Percentiles rank a stretch among this genome's conserved stretches.
Conservation (phyloP, 2,888 invertebrate genomes). For the Diachrysia chrysitis region DNA sequence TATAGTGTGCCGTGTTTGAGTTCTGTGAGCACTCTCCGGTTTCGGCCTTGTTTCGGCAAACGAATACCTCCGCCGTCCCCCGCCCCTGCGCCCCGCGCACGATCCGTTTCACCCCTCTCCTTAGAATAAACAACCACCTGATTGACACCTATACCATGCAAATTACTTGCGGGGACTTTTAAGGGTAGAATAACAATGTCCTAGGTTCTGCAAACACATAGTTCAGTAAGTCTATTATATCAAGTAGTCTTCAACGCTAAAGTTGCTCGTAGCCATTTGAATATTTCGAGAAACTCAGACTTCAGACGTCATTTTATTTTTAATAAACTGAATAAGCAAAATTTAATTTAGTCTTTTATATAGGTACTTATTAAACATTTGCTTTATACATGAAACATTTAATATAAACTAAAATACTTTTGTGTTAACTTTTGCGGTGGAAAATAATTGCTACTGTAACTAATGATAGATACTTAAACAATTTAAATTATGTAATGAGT, state of each 20-base stretch:
- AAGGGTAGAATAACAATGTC: constrained; percentile 50
- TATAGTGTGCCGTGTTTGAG: constrained; percentile 85
- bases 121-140: constrained; percentile 76
- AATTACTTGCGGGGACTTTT: constrained; percentile 68
- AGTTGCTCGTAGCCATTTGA: constrained; percentile 39
- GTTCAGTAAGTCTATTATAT: constrained; percentile 50
- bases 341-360: constrained; percentile 10
- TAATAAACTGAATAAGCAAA: constrained; percentile 15
- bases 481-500: no score
- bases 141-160: constrained; percentile 79
- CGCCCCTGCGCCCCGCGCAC: constrained; percentile 51
- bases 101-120: constrained; percentile 50
- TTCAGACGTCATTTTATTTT: constrained; percentile 16
- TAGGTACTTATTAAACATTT: no score
- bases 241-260: constrained; percentile 19
- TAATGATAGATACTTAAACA: no score
- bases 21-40: constrained; percentile 75
- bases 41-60: constrained; percentile 70
- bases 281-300: constrained; percentile 28
- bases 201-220: constrained; percentile 45
- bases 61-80: constrained; percentile 60
- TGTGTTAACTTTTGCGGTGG: background rate
- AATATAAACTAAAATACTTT: background rate
- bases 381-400: background rate
- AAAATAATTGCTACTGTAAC: background rate